Conservation (phyloP, 2,113 vertebrate genomes). For the Oncorhynchus masou region DNA sequence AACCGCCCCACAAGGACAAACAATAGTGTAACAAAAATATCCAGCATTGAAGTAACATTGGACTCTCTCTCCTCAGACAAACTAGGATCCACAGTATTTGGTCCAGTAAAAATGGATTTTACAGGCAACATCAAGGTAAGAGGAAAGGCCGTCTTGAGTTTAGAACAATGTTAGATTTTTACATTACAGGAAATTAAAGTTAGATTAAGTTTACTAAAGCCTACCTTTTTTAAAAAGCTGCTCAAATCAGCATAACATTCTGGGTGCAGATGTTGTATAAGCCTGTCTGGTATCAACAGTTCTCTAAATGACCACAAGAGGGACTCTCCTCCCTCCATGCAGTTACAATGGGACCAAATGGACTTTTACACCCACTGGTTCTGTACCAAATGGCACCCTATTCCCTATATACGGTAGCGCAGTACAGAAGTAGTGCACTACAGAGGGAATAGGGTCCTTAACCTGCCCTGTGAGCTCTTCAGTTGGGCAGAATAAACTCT, state of each 20-base stretch:
- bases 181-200: neutral
- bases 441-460: too few species aligned
- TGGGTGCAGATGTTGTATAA: neutral
- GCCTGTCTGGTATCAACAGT: neutral
- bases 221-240: neutral
- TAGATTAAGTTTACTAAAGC: too few species aligned
- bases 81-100: conserved; percentile 95
- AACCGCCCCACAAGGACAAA: conserved; percentile 1
- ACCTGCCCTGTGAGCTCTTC: too few species aligned
- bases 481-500: too few species aligned
- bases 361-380: too few species aligned
- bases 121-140: conserved; percentile 97
- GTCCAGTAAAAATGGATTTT: conserved; percentile 99
- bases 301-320: conserved; percentile 9
- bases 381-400: too few species aligned
- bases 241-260: neutral
- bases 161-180: neutral
- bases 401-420: too few species aligned
- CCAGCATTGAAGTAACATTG: conserved; percentile 40
- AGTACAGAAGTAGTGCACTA: too few species aligned
- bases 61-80: conserved; percentile 84
- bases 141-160: neutral
- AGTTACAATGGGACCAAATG: too few species aligned
- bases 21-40: neutral
- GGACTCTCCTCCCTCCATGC: neutral